phyloP scores from a whole-genome alignment of 2,797 vertebrate species.

The Xenopus petersii region DNA sequence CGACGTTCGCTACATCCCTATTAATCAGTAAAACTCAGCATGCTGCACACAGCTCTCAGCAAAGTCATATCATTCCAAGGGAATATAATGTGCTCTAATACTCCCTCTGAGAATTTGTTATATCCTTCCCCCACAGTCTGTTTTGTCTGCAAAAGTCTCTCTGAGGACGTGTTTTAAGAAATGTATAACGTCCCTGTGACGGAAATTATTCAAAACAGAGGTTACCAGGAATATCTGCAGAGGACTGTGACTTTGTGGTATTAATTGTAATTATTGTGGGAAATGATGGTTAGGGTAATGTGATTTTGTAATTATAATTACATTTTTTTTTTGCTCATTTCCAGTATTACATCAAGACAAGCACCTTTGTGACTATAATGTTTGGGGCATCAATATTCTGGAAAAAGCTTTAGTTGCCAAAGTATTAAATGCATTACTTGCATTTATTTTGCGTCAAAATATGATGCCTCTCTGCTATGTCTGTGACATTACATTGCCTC shows the following conservation, averaged over 20 bases:
- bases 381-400: too few species aligned
- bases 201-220: conserved; percentile 32
- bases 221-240: conserved; percentile 19
- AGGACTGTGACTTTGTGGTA: background rate
- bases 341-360: background rate
- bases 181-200: conserved; percentile 33
- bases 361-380: background rate
- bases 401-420: too few species aligned
- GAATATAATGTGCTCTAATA: conserved; percentile 39
- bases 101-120: conserved; percentile 39
- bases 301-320: background rate
- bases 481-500: too few species aligned
- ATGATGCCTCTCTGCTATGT: background rate
- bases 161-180: conserved; percentile 26
- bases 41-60: conserved; percentile 21
- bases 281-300: background rate
- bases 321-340: background rate
- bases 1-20: too few species aligned
- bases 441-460: background rate
- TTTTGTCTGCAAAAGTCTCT: conserved; percentile 41
- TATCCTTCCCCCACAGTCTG: conserved; percentile 36
- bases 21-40: conserved; percentile 26
- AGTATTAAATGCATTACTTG: too few species aligned
- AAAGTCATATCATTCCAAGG: conserved; percentile 17
- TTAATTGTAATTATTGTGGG: conserved; percentile 6